A percentile compares a stretch with the other conserved stretches of the same genome.
These are phyloP conservation scores for Oreonectes daqikongensis DNA, from an alignment of 2,797 vertebrate species.

Conservation along the genomic window DNA sequence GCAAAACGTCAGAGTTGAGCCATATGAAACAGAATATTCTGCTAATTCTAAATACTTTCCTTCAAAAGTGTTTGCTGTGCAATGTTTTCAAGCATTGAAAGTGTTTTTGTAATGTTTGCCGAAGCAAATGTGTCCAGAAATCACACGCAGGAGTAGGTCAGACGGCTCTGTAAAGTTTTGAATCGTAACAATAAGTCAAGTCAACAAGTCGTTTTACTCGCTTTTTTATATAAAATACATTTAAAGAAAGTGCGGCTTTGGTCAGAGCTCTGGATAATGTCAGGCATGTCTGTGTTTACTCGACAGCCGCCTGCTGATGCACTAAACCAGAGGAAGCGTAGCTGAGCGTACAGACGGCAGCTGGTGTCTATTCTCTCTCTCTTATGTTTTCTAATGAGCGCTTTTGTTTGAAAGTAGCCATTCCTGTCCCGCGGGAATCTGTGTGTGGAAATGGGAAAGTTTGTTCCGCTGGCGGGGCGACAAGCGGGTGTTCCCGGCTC, in stretches of 20 bases:
- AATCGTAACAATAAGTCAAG: no score
- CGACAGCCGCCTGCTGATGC: constrained; percentile 58
- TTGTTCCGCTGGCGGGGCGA: constrained; percentile 35
- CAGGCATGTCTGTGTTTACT: constrained; percentile 70
- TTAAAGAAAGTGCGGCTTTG: constrained; percentile 2
- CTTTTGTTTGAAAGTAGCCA: constrained; percentile 40
- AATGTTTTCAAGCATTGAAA: constrained; percentile 69
- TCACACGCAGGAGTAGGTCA: background rate
- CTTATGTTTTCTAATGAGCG: constrained; percentile 35
- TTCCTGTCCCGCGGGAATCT: constrained; percentile 16
- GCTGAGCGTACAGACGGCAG: background rate
- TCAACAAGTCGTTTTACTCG: no score
- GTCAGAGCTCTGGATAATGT: constrained; percentile 56
- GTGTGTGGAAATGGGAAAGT: background rate
- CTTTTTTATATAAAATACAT: background rate
- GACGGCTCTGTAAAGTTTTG: background rate
- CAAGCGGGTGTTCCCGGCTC: constrained; percentile 46
- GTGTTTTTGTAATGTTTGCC: constrained; percentile 54
- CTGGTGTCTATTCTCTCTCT: constrained; percentile 29
- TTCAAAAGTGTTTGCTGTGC: constrained; percentile 49
- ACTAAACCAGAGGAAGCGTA: constrained; percentile 41
- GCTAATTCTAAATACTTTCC: constrained; percentile 14
- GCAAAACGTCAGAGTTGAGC: constrained; percentile 20
- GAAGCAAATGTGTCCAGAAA: constrained; percentile 43
- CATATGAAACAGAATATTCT: constrained; percentile 17